These are phyloP conservation scores for Pedicia rivosa DNA, from an alignment of 2,888 invertebrate species.

Conservation along the genomic window DNA sequence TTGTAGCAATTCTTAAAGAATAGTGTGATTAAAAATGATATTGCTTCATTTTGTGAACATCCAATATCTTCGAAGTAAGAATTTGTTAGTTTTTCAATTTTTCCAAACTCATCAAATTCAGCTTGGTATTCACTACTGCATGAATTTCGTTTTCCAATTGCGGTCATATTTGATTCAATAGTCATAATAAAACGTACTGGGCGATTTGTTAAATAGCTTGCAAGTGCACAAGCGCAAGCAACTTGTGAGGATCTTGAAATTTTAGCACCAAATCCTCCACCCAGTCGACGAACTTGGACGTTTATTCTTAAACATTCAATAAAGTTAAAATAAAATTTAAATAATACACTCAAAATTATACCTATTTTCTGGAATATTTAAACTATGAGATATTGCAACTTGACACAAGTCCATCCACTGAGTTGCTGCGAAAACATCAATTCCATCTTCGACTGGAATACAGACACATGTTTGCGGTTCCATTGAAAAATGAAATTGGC, in stretches of 20 bases:
- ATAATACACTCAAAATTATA: conserved; percentile 7
- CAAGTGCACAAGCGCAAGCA: conserved; percentile 46
- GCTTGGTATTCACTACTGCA: conserved; percentile 38
- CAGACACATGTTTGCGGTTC: conserved; percentile 52
- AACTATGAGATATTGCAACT: conserved; percentile 33
- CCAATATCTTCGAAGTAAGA: conserved; percentile 24
- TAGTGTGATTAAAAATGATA: conserved; percentile 21
- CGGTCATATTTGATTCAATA: conserved; percentile 46
- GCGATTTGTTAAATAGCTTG: conserved; percentile 35
- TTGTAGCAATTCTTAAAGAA: conserved; percentile 40
- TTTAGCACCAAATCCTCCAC: conserved; percentile 55
- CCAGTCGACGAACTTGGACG: conserved; percentile 19
- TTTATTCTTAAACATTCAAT: too few relatives aligned
- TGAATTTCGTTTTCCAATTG: conserved; percentile 38
- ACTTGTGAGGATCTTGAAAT: conserved; percentile 39
- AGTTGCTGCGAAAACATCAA: conserved; percentile 43
- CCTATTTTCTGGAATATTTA: conserved; percentile 33
- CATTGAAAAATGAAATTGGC: conserved; percentile 66
- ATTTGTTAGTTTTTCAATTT: conserved; percentile 25
- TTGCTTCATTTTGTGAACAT: conserved; percentile 28
- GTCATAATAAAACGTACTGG: conserved; percentile 48
- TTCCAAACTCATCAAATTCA: conserved; percentile 36
- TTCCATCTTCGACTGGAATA: conserved; percentile 49
- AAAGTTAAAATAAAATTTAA: conserved; percentile 32
- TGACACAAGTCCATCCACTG: conserved; percentile 48